These are phyloP conservation scores for Picathartes gymnocephalus DNA, from an alignment of 2,113 vertebrate genomes.

Conservation along the genomic window DNA sequence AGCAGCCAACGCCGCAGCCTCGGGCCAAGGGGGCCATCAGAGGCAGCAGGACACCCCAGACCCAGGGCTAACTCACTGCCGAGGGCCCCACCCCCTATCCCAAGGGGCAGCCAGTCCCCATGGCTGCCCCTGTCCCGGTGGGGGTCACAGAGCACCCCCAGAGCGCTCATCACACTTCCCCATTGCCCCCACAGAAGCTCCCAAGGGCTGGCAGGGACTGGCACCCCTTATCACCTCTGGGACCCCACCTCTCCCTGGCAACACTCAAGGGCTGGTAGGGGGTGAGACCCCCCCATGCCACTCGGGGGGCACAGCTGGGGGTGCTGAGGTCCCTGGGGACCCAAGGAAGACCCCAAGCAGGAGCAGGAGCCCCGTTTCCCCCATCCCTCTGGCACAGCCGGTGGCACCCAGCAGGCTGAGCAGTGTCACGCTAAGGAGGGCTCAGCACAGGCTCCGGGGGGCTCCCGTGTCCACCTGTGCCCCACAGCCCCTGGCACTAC, in stretches of 20 bases:
- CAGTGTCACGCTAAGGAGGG: background rate
- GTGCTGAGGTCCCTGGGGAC: background rate
- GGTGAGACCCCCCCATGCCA: background rate
- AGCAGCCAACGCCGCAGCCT: background rate
- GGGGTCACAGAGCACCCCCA: background rate
- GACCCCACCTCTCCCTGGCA: too few species aligned
- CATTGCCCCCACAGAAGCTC: background rate
- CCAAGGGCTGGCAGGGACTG: background rate
- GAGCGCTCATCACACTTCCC: background rate
- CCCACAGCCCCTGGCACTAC: accelerated
- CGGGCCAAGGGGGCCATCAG: accelerated
- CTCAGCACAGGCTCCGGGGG: background rate
- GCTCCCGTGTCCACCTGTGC: accelerated
- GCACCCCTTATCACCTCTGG: too few species aligned
- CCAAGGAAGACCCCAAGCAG: background rate
- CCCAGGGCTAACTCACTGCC: accelerated
- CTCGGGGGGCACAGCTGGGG: background rate
- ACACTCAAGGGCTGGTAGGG: too few species aligned
- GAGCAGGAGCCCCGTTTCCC: background rate
- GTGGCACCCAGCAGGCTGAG: background rate
- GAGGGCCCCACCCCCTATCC: background rate
- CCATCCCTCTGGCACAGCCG: background rate
- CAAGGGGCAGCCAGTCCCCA: background rate
- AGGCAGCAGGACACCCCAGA: background rate
- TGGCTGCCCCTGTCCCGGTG: accelerated